Conservation (phyloP, 35 echinoderm and acorn worm genomes). For the Lytechinus pictus region DNA sequence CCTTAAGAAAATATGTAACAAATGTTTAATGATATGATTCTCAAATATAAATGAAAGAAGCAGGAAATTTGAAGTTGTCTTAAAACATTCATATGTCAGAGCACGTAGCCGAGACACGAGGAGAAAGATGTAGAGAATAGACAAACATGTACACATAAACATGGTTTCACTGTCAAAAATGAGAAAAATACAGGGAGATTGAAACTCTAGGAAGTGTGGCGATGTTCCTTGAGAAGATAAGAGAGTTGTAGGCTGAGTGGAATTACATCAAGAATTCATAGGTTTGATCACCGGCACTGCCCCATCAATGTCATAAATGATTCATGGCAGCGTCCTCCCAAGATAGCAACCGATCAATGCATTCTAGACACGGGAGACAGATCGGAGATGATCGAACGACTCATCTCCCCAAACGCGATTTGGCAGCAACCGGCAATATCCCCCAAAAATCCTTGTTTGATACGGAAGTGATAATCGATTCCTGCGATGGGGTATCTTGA, state of each 20-base stretch:
- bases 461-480: constrained; percentile 17
- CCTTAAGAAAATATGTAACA: too few relatives aligned
- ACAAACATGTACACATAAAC: background rate
- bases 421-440: background rate
- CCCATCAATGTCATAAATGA: constrained; percentile 17
- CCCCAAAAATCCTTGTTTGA: constrained; percentile 1
- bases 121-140: background rate
- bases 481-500: background rate
- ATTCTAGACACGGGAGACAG: constrained; percentile 25
- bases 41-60: background rate
- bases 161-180: background rate
- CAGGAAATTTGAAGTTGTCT: too few relatives aligned
- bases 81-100: background rate
- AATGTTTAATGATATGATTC: too few relatives aligned
- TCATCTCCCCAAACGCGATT: background rate
- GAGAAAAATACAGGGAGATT: background rate
- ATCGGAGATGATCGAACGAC: constrained; percentile 27
- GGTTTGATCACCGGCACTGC: constrained; percentile 2
- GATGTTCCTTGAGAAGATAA: background rate
- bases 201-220: background rate
- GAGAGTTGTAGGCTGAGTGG: background rate
- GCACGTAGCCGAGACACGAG: background rate
- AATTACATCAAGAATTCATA: constrained; percentile 47
- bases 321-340: background rate
- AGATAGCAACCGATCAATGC: constrained; percentile 35